Evolutionary conservation across 2,113 vertebrate genomes (phyloP).

Genomic region (Salvator merianae): DNA sequence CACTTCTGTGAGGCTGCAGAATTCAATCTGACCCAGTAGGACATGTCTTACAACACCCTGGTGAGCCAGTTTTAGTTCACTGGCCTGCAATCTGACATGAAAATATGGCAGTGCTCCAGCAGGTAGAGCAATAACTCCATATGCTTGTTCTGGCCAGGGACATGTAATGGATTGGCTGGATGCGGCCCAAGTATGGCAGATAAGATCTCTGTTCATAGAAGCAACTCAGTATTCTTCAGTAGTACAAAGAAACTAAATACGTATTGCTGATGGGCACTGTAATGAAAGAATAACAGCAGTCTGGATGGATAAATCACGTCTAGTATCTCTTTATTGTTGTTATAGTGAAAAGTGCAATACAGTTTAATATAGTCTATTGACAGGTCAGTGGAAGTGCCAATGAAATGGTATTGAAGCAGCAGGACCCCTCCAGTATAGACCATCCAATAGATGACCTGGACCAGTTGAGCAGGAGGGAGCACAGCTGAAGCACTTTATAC

Average conservation of each 20-base stretch:
- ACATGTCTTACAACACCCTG: not conserved
- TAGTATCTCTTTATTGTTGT: too few species aligned
- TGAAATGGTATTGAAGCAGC: too few species aligned
- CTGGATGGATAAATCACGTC: too few species aligned
- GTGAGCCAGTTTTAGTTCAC: not conserved
- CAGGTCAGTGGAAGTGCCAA: too few species aligned
- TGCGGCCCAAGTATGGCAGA: constrained; percentile 12
- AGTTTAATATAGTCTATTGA: too few species aligned
- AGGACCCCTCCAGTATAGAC: too few species aligned
- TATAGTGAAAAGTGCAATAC: too few species aligned
- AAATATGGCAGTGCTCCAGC: not conserved
- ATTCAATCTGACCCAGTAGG: not conserved
- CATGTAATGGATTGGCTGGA: constrained; percentile 18
- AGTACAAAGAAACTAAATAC: not conserved
- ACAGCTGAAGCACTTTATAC: too few species aligned
- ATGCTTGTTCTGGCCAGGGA: not conserved
- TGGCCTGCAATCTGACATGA: not conserved
- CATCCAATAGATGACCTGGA: too few species aligned
- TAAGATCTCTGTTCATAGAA: not conserved
- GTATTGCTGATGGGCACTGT: not conserved
- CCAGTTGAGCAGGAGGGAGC: too few species aligned
- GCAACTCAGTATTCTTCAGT: not conserved
- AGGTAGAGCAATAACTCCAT: not conserved
- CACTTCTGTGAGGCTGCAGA: too few species aligned
- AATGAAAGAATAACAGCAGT: too few species aligned